A percentile compares a stretch with the other conserved stretches of the same genome.
These are phyloP conservation scores for Holacanthella duospinosa DNA, from an alignment of 2,888 invertebrate species.

Conservation along the genomic window DNA sequence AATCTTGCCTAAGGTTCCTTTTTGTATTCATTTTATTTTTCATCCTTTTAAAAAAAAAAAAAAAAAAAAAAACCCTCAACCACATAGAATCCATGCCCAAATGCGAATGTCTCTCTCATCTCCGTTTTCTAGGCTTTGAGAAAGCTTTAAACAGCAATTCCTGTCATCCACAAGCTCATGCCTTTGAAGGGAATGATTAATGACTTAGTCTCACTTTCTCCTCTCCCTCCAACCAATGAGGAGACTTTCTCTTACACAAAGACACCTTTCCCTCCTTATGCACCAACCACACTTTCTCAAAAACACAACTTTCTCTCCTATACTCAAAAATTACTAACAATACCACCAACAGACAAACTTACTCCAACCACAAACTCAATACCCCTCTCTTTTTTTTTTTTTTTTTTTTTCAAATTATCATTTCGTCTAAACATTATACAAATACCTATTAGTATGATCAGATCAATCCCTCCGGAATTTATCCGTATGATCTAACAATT, in stretches of 20 bases:
- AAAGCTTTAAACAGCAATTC: slow-evolving; percentile 15
- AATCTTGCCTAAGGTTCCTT: background rate
- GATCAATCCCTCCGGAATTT: no score
- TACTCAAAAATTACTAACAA: no score
- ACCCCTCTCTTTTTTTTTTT: no score
- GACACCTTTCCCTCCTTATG: background rate
- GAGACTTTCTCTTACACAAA: background rate
- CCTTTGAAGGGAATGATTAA: slow-evolving; percentile 16
- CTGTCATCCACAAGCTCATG: slow-evolving; percentile 14
- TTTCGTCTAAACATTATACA: no score
- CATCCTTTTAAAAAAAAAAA: background rate
- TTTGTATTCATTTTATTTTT: background rate
- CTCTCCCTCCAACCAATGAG: background rate
- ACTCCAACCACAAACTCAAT: no score
- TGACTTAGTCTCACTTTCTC: slow-evolving; percentile 6
- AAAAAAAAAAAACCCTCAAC: no score
- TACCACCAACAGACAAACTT: no score
- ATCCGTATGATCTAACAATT: no score
- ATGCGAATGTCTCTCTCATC: background rate
- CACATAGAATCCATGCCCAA: background rate
- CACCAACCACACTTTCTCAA: background rate
- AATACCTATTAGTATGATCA: no score
- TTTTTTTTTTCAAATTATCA: no score
- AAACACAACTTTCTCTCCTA: no score
- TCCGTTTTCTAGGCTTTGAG: background rate